These are phyloP conservation scores for Galeruca laticollis DNA, from an alignment of 2,888 invertebrate genomes.

Conservation along the genomic window DNA sequence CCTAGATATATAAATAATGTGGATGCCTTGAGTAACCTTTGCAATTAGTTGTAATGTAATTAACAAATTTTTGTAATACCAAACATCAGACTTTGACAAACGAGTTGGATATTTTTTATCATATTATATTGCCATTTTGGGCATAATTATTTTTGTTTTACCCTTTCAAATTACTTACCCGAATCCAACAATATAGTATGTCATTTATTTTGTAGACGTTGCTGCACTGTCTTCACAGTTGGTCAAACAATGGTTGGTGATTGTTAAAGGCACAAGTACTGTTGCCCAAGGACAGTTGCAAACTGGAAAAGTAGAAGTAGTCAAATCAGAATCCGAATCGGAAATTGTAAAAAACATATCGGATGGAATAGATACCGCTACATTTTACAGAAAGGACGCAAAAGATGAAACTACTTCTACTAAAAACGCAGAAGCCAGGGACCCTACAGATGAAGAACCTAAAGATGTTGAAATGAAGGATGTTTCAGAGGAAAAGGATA, in stretches of 20 bases:
- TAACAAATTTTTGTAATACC: no score
- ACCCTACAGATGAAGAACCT: slow-evolving; percentile 69
- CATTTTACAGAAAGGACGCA: slow-evolving; percentile 68
- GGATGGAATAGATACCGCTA: slow-evolving; percentile 52
- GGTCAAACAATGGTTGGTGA: slow-evolving; percentile 91
- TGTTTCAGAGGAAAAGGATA: slow-evolving; percentile 31
- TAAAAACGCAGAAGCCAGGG: slow-evolving; percentile 71
- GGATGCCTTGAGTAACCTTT: no score
- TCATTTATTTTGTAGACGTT: slow-evolving; percentile 48
- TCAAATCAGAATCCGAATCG: slow-evolving; percentile 21
- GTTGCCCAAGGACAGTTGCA: slow-evolving; percentile 40
- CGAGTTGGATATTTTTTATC: neutral
- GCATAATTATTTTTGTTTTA: neutral
- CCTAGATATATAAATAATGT: no score
- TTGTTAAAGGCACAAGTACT: slow-evolving; percentile 80
- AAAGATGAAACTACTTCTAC: slow-evolving; percentile 55
- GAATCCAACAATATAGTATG: no score
- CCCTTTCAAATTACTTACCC: no score
- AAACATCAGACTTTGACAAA: no score
- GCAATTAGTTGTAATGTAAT: no score
- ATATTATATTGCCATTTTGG: neutral
- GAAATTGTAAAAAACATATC: slow-evolving; percentile 31
- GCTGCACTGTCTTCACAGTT: slow-evolving; percentile 78
- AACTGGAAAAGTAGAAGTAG: slow-evolving; percentile 29
- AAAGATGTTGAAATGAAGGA: slow-evolving; percentile 51